Percentiles rank a stretch among this genome's conserved stretches.
phyloP scores from a whole-genome alignment of 2,113 vertebrate genomes.

The Oncorhynchus masou region DNA sequence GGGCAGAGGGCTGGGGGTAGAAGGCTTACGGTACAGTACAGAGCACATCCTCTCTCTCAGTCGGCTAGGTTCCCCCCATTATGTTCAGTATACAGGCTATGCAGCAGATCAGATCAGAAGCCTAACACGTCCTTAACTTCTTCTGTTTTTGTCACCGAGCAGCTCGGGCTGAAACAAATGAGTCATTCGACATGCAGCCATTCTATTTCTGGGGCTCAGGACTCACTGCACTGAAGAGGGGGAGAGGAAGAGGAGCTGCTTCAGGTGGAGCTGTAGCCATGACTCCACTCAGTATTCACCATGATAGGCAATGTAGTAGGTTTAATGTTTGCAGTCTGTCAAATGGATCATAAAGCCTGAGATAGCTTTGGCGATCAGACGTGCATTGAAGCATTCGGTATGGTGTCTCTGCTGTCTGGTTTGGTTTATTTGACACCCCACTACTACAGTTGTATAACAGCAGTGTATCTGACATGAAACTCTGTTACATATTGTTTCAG shows the following conservation, averaged over 20 bases:
- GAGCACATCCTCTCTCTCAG: background rate
- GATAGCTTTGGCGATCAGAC: background rate
- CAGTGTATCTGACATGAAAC: too few relatives aligned
- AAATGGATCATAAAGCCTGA: constrained; percentile 6
- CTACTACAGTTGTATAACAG: background rate
- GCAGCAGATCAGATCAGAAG: constrained; percentile 14
- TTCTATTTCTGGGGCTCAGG: constrained; percentile 65
- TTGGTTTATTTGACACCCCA: background rate
- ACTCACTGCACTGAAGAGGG: constrained; percentile 20
- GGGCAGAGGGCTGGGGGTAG: constrained; percentile 3
- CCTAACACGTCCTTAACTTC: constrained; percentile 40
- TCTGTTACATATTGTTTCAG: too few relatives aligned
- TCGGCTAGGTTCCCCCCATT: constrained; percentile 1
- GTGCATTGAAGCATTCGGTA: too few relatives aligned
- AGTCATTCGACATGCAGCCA: constrained; percentile 55
- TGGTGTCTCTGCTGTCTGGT: background rate
- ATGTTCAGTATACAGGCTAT: background rate
- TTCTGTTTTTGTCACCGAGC: constrained; percentile 39
- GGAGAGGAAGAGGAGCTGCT: constrained; percentile 20
- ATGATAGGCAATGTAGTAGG: background rate
- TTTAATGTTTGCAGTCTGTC: background rate
- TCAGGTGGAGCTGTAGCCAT: constrained; percentile 44
- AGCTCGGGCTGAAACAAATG: constrained; percentile 44
- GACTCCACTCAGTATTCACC: constrained; percentile 1
- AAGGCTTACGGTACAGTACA: background rate